Evolutionary conservation across 92 coral and sea anemone species (phyloP).

Genomic region (Chrysogorgia sp.): DNA sequence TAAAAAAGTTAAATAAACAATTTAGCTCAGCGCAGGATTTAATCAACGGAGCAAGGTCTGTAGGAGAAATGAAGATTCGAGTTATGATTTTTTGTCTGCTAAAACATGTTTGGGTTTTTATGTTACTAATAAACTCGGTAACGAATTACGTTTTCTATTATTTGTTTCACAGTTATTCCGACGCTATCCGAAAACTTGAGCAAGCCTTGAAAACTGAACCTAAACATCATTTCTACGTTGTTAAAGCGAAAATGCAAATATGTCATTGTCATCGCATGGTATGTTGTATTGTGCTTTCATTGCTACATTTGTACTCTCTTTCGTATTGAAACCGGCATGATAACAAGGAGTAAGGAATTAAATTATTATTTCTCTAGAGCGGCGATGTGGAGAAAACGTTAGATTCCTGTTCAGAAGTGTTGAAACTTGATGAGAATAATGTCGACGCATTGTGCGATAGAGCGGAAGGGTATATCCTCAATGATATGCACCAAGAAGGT

Average conservation of each 20-base stretch:
- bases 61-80: neutral
- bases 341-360: too few relatives aligned
- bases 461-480: constrained; percentile 86
- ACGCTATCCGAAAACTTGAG: constrained; percentile 80
- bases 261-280: constrained; percentile 96
- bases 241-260: constrained; percentile 78
- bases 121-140: neutral
- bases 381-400: constrained; percentile 73
- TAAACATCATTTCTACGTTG: constrained; percentile 67
- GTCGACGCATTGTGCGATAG: constrained; percentile 96
- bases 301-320: neutral
- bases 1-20: constrained; percentile 85
- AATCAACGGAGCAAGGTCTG: constrained; percentile 86
- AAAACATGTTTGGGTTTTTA: neutral
- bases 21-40: constrained; percentile 82
- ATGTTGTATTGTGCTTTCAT: constrained; percentile 1
- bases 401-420: constrained; percentile 82
- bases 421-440: constrained; percentile 82
- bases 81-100: neutral
- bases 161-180: constrained; percentile 72
- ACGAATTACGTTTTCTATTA: neutral
- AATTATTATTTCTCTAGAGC: constrained; percentile 54
- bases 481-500: constrained; percentile 90
- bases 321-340: too few relatives aligned
- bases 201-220: constrained; percentile 91